These are phyloP conservation scores for Limnephilus rhombicus DNA, from an alignment of 2,888 invertebrate species.

Conservation along the genomic window DNA sequence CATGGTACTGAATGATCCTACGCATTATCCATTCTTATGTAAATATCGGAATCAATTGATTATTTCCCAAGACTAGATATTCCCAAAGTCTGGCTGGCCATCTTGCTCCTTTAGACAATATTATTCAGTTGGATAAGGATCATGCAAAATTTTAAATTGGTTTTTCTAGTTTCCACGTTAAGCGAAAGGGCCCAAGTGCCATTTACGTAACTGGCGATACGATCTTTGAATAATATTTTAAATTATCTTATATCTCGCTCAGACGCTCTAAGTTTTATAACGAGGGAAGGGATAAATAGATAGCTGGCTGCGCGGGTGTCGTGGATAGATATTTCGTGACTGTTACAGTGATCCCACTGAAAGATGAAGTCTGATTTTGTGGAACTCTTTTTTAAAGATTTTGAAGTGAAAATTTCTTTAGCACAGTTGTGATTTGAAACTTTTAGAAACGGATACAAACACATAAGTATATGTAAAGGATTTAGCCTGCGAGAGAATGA, in stretches of 20 bases:
- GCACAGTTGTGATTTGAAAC: too few species aligned
- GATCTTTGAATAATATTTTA: constrained; percentile 37
- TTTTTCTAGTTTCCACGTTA: constrained; percentile 51
- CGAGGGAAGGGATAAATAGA: constrained; percentile 22
- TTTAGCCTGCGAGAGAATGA: too few species aligned
- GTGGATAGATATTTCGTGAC: constrained; percentile 22
- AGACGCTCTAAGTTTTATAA: constrained; percentile 28
- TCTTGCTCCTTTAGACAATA: neutral
- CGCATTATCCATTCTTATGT: neutral
- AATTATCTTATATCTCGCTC: constrained; percentile 36
- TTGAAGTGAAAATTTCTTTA: too few species aligned
- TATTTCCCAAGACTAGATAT: neutral
- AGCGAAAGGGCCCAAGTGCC: constrained; percentile 22
- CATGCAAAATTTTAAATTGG: constrained; percentile 56
- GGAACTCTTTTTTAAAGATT: too few species aligned
- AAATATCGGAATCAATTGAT: neutral
- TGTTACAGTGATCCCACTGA: neutral
- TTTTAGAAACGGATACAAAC: too few species aligned
- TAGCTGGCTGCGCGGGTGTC: constrained; percentile 15
- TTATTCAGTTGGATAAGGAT: constrained; percentile 42
- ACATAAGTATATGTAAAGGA: too few species aligned
- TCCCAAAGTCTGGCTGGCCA: neutral
- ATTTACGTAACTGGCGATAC: constrained; percentile 44
- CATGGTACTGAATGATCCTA: neutral
- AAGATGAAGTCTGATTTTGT: neutral